Percentiles rank a stretch among this genome's conserved stretches.
Conservation (phyloP, 2,797 vertebrate genomes). For the Vespertilio murinus region DNA sequence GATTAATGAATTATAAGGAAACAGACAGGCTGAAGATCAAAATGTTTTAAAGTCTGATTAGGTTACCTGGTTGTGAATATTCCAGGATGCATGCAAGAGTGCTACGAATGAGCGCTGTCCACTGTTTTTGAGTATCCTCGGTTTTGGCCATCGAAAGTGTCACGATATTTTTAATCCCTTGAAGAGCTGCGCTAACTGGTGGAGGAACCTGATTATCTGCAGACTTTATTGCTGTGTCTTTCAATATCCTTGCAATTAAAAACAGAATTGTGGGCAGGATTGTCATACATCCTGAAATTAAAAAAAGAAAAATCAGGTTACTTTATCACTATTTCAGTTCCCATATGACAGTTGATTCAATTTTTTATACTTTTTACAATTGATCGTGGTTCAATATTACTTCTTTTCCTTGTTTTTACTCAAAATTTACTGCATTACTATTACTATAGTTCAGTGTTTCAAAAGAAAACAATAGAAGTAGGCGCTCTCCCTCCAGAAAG, state of each 20-base stretch:
- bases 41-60: background rate
- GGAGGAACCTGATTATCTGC: slow-evolving; percentile 89
- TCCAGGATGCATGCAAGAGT: slow-evolving; percentile 95
- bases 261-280: slow-evolving; percentile 96
- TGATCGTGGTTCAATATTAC: background rate
- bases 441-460: background rate
- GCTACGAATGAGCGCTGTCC: slow-evolving; percentile 95
- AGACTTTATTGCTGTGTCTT: slow-evolving; percentile 94
- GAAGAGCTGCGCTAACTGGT: slow-evolving; percentile 93
- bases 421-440: slow-evolving; percentile 25
- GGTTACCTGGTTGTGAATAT: slow-evolving; percentile 93
- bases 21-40: background rate
- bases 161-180: slow-evolving; percentile 95
- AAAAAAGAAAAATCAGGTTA: slow-evolving; percentile 73
- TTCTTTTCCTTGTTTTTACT: slow-evolving; percentile 20
- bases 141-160: slow-evolving; percentile 90
- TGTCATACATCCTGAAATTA: slow-evolving; percentile 93
- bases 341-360: background rate
- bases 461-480: slow-evolving; percentile 36
- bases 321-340: background rate
- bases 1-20: background rate
- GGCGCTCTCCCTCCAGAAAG: background rate
- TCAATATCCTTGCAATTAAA: slow-evolving; percentile 94
- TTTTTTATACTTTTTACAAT: background rate
- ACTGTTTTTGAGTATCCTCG: slow-evolving; percentile 92